These are phyloP conservation scores for Cuculus canorus DNA, from an alignment of 2,797 vertebrate species.

Conservation along the genomic window DNA sequence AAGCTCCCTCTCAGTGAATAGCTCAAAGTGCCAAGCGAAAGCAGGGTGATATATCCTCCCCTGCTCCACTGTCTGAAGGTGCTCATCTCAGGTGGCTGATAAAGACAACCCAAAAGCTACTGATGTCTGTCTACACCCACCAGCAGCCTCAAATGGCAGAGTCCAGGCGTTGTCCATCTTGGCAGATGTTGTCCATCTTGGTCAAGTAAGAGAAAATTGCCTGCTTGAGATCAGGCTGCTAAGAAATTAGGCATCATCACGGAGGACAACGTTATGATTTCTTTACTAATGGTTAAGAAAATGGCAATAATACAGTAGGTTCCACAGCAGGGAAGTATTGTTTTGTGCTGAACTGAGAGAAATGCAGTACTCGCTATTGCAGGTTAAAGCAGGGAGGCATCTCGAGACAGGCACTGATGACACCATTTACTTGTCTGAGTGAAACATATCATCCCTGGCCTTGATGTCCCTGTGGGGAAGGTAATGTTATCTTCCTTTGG, in stretches of 20 bases:
- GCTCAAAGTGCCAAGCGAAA: background rate
- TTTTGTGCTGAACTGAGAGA: conserved; percentile 6
- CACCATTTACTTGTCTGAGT: background rate
- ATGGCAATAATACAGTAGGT: background rate
- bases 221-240: background rate
- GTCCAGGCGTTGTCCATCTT: background rate
- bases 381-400: background rate
- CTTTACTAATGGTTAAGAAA: background rate
- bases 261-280: background rate
- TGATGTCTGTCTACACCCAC: background rate
- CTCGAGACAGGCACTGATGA: background rate
- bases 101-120: background rate
- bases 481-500: background rate
- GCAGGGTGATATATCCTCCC: background rate
- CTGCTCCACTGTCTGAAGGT: background rate
- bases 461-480: background rate
- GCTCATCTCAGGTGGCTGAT: background rate
- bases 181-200: background rate
- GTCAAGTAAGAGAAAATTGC: background rate
- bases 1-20: background rate
- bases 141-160: background rate
- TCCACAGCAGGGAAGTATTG: background rate
- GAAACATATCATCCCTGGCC: background rate
- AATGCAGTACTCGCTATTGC: background rate
- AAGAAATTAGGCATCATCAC: background rate